A percentile compares a stretch with the other conserved stretches of the same genome.
Conservation (phyloP, 1,140 invertebrate genomes). For the Heliconius hermathena region DNA sequence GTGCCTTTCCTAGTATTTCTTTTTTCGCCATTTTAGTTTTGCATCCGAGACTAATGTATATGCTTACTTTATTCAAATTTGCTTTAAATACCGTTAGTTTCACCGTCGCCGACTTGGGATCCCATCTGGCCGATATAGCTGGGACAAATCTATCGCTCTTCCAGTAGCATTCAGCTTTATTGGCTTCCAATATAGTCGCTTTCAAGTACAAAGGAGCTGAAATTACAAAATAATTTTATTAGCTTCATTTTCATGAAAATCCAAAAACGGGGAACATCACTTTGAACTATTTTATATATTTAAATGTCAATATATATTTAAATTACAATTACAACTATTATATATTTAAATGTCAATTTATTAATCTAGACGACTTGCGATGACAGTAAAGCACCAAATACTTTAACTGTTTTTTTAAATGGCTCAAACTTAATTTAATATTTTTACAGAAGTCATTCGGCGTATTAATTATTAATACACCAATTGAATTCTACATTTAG, state of each 20-base stretch:
- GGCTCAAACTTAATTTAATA: background rate
- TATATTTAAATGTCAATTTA: no score
- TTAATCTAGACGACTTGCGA: no score
- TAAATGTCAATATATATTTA: no score
- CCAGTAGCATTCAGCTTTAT: conserved; percentile 87
- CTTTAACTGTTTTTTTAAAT: no score
- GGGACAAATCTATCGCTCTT: conserved; percentile 88
- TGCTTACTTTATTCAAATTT: conserved; percentile 73
- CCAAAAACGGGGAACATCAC: no score
- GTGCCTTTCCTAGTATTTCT: conserved; percentile 78
- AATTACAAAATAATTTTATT: conserved; percentile 44
- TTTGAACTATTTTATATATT: no score
- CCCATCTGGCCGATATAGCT: conserved; percentile 85
- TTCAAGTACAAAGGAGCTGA: conserved; percentile 87
- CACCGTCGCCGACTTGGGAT: conserved; percentile 78
- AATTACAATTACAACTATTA: no score
- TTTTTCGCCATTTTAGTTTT: conserved; percentile 80
- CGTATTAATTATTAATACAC: no score
- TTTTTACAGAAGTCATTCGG: background rate
- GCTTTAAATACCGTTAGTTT: conserved; percentile 74
- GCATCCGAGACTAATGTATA: conserved; percentile 79
- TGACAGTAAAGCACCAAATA: no score
- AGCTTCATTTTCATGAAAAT: background rate
- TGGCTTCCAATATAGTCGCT: conserved; percentile 87
- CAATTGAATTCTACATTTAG: no score